phyloP scores from a whole-genome alignment of 2,888 invertebrate species.

The Blera fallax region DNA sequence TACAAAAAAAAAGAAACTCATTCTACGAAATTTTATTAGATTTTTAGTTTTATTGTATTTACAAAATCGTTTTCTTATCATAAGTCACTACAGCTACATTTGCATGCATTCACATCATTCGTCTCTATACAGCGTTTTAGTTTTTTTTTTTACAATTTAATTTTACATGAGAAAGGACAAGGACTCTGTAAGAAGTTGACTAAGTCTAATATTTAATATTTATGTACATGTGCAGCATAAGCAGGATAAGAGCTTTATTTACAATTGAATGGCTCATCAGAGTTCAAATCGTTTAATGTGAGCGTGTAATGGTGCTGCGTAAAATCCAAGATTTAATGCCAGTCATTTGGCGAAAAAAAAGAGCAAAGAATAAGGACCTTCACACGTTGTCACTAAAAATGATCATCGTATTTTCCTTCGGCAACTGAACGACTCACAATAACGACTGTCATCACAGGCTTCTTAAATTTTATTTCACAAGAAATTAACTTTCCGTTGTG shows the following conservation, averaged over 20 bases:
- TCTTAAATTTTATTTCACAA: conserved; percentile 52
- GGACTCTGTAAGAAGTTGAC: conserved; percentile 31
- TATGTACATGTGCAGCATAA: conserved; percentile 65
- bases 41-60: conserved; percentile 24
- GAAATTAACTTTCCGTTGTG: conserved; percentile 51
- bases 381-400: not conserved
- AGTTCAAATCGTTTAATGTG: conserved; percentile 34
- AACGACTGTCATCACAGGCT: conserved; percentile 34
- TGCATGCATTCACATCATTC: conserved; percentile 65
- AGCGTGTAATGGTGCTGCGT: conserved; percentile 14
- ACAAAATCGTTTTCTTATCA: conserved; percentile 25
- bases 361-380: not conserved
- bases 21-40: conserved; percentile 36
- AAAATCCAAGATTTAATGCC: conserved; percentile 19
- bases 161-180: conserved; percentile 17
- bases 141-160: not conserved
- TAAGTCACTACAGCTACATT: conserved; percentile 52
- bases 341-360: conserved; percentile 46
- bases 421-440: not conserved
- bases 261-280: conserved; percentile 37
- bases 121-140: conserved; percentile 11
- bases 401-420: not conserved
- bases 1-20: conserved; percentile 33
- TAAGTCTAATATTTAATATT: conserved; percentile 51
- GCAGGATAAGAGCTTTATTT: conserved; percentile 47